Conservation (phyloP, 2,113 vertebrate genomes). For the Cygnus buccinator region DNA sequence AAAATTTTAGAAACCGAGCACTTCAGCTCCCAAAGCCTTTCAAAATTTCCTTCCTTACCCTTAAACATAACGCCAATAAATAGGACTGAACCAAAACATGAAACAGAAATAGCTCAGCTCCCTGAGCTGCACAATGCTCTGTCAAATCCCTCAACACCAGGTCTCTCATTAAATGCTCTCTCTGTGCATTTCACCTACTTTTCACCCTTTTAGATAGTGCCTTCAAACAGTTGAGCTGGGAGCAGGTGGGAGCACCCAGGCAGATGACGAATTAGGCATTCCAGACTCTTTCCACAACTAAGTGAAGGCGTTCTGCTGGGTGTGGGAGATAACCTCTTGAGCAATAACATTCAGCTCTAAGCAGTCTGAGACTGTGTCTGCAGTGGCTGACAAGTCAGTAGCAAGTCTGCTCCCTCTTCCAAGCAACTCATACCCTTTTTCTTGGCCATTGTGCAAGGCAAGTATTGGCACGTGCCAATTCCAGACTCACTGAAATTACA, state of each 20-base stretch:
- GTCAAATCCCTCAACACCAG: neutral
- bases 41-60: neutral
- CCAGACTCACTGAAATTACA: neutral
- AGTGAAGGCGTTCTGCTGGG: neutral
- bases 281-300: neutral
- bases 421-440: neutral
- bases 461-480: neutral
- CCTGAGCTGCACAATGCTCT: neutral
- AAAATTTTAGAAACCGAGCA: neutral
- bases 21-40: neutral
- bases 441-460: neutral
- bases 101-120: neutral
- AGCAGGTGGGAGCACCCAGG: neutral
- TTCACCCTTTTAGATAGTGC: neutral
- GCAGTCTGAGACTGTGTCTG: neutral
- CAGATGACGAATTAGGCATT: neutral
- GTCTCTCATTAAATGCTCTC: neutral
- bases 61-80: neutral
- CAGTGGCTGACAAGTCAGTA: slow-evolving; percentile 17
- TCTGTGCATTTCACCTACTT: neutral
- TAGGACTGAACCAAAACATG: neutral
- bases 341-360: neutral
- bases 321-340: neutral
- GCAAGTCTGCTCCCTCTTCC: neutral
- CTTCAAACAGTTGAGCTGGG: neutral